A percentile compares a stretch with the other conserved stretches of the same genome.
phyloP scores from a whole-genome alignment of 1,140 invertebrate species.

The Rhagoletis zephyria region DNA sequence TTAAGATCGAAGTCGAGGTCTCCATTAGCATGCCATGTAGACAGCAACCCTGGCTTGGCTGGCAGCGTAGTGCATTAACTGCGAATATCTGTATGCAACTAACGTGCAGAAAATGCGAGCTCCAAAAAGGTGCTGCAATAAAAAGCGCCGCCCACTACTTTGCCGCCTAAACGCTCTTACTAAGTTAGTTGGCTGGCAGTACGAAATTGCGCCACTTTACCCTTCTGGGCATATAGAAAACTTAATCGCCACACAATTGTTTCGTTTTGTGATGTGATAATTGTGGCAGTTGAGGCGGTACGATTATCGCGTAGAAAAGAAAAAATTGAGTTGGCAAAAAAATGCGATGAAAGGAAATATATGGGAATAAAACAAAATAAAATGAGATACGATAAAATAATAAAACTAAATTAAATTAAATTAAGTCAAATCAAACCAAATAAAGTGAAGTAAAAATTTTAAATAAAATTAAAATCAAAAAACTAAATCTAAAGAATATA shows the following conservation, averaged over 20 bases:
- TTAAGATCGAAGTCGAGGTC: slow-evolving; percentile 26
- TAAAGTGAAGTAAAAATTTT: too few species aligned
- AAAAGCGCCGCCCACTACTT: neutral
- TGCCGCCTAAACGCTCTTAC: neutral
- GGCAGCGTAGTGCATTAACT: neutral
- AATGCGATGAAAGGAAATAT: neutral
- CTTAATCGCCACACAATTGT: slow-evolving; percentile 28
- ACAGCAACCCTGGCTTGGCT: neutral
- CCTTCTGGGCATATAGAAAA: slow-evolving; percentile 29
- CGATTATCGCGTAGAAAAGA: slow-evolving; percentile 40
- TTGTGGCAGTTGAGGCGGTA: slow-evolving; percentile 15
- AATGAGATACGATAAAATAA: neutral
- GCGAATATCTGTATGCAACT: neutral
- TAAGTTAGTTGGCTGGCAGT: neutral
- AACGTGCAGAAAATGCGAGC: neutral
- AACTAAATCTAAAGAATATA: too few species aligned
- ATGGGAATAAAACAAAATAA: neutral
- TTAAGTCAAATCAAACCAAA: too few species aligned
- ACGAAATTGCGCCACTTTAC: neutral
- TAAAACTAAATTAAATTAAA: neutral
- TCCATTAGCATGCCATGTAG: neutral
- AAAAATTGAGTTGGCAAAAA: neutral
- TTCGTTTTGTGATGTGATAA: slow-evolving; percentile 19
- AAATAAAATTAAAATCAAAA: too few species aligned
- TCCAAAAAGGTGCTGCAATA: neutral